Conservation (phyloP, 2,113 vertebrate genomes). For the Platichthys stellatus region DNA sequence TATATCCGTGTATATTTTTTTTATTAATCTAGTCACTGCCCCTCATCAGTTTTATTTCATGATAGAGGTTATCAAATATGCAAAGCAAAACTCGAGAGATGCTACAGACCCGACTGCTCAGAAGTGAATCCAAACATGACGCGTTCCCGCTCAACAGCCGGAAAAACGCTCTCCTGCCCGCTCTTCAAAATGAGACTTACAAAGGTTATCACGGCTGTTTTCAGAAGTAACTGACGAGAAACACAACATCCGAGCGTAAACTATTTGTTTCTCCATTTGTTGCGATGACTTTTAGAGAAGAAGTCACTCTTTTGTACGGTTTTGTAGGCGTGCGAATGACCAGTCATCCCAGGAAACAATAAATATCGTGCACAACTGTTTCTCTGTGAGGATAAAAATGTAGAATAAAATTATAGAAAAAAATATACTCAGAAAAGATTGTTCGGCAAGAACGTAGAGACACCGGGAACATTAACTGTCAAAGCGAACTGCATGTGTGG, state of each 20-base stretch:
- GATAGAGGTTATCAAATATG: slow-evolving; percentile 37
- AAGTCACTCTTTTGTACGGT: neutral
- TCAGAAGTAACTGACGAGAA: slow-evolving; percentile 7
- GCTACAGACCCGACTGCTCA: slow-evolving; percentile 9
- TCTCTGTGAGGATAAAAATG: neutral
- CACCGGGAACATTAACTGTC: slow-evolving; percentile 48
- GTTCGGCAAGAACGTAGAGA: slow-evolving; percentile 35
- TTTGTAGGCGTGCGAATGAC: neutral
- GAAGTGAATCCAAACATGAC: slow-evolving; percentile 27
- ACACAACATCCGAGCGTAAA: neutral
- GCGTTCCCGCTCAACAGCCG: neutral
- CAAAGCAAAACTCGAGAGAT: slow-evolving; percentile 32
- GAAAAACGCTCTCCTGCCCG: neutral
- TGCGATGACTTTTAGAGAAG: neutral
- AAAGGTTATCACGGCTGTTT: slow-evolving; percentile 6
- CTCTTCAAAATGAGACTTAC: slow-evolving; percentile 19
- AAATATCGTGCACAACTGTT: neutral
- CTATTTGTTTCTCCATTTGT: neutral
- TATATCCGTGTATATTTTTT: neutral
- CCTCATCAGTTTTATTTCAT: slow-evolving; percentile 31
- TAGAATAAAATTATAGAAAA: neutral
- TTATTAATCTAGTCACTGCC: slow-evolving; percentile 1
- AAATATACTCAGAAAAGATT: slow-evolving; percentile 13
- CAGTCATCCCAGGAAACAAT: neutral
- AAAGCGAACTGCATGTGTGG: slow-evolving; percentile 55